Percentiles rank a stretch among this genome's conserved stretches.
phyloP scores from a whole-genome alignment of 1,140 invertebrate species.

The Eciton burchellii region DNA sequence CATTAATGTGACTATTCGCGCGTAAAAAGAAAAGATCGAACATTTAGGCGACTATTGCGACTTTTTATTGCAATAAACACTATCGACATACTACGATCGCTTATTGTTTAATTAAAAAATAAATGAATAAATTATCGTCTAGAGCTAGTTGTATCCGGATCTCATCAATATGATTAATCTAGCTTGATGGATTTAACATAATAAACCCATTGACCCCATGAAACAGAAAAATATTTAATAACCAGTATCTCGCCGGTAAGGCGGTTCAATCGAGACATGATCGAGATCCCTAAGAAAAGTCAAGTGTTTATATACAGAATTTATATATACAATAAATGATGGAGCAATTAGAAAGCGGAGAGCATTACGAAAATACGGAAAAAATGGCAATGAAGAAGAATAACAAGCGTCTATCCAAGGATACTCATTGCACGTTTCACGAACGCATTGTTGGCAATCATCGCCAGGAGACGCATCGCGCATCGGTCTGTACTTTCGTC shows the following conservation, averaged over 20 bases:
- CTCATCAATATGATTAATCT: slow-evolving; percentile 49
- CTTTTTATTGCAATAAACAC: no score
- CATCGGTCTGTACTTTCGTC: slow-evolving; percentile 10
- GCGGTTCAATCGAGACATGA: slow-evolving; percentile 46
- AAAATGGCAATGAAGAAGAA: not conserved
- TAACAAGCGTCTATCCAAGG: not conserved
- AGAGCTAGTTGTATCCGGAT: slow-evolving; percentile 5
- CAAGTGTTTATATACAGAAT: not conserved
- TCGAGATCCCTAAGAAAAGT: slow-evolving; percentile 37
- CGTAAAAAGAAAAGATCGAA: slow-evolving; percentile 2
- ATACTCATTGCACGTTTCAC: slow-evolving; percentile 12
- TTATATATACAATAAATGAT: slow-evolving; percentile 49
- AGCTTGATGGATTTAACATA: not conserved
- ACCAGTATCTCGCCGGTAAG: not conserved
- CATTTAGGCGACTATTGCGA: not conserved
- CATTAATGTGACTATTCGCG: not conserved
- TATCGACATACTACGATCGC: no score
- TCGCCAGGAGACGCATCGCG: not conserved
- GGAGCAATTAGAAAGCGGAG: slow-evolving; percentile 63
- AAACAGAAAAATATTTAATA: slow-evolving; percentile 55
- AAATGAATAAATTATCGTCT: slow-evolving; percentile 52
- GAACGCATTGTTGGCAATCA: slow-evolving; percentile 26
- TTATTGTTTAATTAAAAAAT: slow-evolving; percentile 20
- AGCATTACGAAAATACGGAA: not conserved
- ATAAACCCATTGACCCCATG: slow-evolving; percentile 23